phyloP scores from a whole-genome alignment of 2,113 vertebrate species.

The Tyrannus savana region DNA sequence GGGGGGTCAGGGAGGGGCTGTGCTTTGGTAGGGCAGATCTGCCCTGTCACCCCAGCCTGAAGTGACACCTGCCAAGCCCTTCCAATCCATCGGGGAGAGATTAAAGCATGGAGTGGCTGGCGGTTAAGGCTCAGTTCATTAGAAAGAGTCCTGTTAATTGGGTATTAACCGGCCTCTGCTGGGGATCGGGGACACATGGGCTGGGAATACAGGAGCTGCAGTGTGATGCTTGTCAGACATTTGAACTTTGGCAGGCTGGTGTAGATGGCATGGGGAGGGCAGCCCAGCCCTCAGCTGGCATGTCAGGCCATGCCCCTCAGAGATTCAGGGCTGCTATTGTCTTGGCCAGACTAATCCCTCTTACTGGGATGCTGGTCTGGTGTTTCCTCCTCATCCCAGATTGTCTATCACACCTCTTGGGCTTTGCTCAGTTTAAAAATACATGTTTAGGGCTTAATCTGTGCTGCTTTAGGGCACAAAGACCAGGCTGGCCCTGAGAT shows the following conservation, averaged over 20 bases:
- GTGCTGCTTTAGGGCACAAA: constrained; percentile 55
- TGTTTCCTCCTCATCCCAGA: constrained; percentile 22
- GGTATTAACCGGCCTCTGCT: constrained; percentile 64
- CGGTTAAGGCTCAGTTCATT: constrained; percentile 45
- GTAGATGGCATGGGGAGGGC: constrained; percentile 54
- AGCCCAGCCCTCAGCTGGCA: constrained; percentile 62
- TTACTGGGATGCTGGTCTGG: background rate
- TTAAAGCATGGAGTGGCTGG: constrained; percentile 50
- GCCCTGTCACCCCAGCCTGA: constrained; percentile 3
- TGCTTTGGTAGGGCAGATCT: background rate
- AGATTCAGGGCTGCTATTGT: constrained; percentile 52
- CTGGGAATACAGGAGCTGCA: constrained; percentile 58
- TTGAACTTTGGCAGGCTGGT: constrained; percentile 59
- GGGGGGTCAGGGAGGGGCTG: background rate
- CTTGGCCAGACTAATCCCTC: constrained; percentile 53
- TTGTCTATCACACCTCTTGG: constrained; percentile 47
- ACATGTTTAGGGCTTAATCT: constrained; percentile 60
- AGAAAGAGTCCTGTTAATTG: constrained; percentile 64
- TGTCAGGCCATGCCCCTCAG: constrained; percentile 34
- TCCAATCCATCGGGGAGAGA: constrained; percentile 7
- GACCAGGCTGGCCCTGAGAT: constrained; percentile 51
- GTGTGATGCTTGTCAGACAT: constrained; percentile 61
- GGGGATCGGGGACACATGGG: constrained; percentile 61
- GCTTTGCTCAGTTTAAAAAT: constrained; percentile 57
- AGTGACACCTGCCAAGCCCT: constrained; percentile 56